Evolutionary conservation across 1,140 invertebrate species (phyloP).

Genomic region (Phocides pigmalion): DNA sequence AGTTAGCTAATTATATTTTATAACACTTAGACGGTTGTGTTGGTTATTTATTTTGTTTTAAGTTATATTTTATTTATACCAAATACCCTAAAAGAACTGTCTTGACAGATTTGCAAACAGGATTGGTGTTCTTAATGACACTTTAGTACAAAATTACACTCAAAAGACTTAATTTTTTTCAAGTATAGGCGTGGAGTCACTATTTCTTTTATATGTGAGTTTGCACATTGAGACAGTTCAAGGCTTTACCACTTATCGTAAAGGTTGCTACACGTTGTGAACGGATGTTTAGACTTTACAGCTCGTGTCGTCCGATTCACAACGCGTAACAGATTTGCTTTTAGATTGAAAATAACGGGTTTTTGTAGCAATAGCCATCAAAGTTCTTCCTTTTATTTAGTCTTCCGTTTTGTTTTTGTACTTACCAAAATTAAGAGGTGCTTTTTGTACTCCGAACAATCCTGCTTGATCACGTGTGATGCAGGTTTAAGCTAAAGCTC

Average conservation of each 20-base stretch:
- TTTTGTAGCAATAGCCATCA: conserved; percentile 59
- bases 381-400: conserved; percentile 61
- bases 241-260: conserved; percentile 31
- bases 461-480: conserved; percentile 43
- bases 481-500: conserved; percentile 60
- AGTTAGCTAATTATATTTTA: conserved; percentile 46
- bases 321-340: conserved; percentile 38
- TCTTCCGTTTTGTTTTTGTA: conserved; percentile 78
- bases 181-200: conserved; percentile 3
- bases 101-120: conserved; percentile 40
- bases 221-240: conserved; percentile 37
- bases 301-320: conserved; percentile 22
- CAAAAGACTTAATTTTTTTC: conserved; percentile 31
- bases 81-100: conserved; percentile 58
- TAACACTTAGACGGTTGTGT: conserved; percentile 73
- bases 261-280: conserved; percentile 35
- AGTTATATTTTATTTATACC: conserved; percentile 78
- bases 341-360: conserved; percentile 64
- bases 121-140: conserved; percentile 28
- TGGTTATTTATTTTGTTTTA: conserved; percentile 80
- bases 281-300: conserved; percentile 9
- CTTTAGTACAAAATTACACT: conserved; percentile 48
- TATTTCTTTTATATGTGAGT: conserved; percentile 13
- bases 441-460: conserved; percentile 59
- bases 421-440: conserved; percentile 73